A percentile compares a stretch with the other conserved stretches of the same genome.
These are phyloP conservation scores for Rhagoletis pomonella DNA, from an alignment of 1,140 invertebrate species.

Conservation along the genomic window DNA sequence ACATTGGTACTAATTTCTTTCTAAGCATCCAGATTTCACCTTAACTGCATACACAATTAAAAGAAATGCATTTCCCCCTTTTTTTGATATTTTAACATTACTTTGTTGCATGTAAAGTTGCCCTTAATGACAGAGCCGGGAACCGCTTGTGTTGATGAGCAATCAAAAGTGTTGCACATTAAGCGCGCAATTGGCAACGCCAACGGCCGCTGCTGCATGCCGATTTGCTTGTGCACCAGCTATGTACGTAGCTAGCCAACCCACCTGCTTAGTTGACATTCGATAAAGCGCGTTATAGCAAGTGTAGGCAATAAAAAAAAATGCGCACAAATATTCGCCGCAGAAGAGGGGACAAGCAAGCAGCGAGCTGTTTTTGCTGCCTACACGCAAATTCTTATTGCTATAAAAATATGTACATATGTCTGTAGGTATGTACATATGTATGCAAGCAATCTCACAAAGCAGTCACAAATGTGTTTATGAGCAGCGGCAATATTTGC, in stretches of 20 bases:
- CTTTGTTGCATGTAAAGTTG: neutral
- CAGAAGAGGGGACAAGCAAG: neutral
- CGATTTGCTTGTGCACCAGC: neutral
- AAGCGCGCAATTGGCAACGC: neutral
- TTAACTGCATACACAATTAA: no score
- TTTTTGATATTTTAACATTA: neutral
- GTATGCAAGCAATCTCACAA: neutral
- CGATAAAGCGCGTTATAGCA: slow-evolving; percentile 10
- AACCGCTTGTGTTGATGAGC: neutral
- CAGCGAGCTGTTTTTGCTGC: slow-evolving; percentile 27
- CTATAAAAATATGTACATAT: neutral
- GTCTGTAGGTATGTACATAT: neutral
- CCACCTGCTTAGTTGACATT: slow-evolving; percentile 33
- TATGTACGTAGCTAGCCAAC: neutral
- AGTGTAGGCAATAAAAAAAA: slow-evolving; percentile 36
- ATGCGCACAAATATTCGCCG: neutral
- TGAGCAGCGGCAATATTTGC: slow-evolving; percentile 17
- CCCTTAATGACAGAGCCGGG: slow-evolving; percentile 37
- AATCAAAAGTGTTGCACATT: slow-evolving; percentile 52
- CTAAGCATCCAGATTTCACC: no score
- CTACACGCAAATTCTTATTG: slow-evolving; percentile 37
- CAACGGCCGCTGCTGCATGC: neutral
- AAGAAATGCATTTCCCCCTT: neutral
- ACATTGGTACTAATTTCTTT: no score
- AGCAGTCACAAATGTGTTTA: neutral